Base-by-base conservation (phyloP, 1,140 invertebrate genomes). In the Drosophila prosaltans region DNA sequence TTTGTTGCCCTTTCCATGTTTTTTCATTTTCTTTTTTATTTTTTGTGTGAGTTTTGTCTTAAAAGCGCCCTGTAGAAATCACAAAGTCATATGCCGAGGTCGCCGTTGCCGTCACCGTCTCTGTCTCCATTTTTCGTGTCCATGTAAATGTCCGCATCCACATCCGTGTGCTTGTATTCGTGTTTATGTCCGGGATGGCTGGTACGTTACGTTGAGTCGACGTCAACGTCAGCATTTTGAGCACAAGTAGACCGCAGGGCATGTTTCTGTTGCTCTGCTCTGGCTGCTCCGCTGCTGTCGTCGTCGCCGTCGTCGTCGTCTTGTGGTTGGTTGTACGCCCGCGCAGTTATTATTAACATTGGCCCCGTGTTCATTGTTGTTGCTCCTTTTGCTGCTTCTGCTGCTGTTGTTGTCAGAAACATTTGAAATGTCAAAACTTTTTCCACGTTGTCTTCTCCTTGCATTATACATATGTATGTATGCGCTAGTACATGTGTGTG, bases 381-480 rank as follows among this genome's bases (percentile, higher is more conserved):
- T 69, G 40, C 2, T 36, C 2, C 32, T 36, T 36, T 26, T 16
- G 16, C 36, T 16, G 1, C 41, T 43, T 10, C 2, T 36, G 68
- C 2, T 36, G 68, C 58, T 80, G 69, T 74, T 86, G 70, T 83
- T 88, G 83, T 89, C 84, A 83, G 68, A 78, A 88, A 89, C 80
- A 88, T 88, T 89, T 89, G 84, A 88, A 89, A 88, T 88, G 83
- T 83, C 83, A 89, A 88, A 88, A 88, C 80, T 88, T 88, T 86
- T 72, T 67, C 58, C 72, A 48, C 61, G 32, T 48, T 71, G 45
- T 51, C 54, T 30, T 63, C 43, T 39, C 21, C 30, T 5, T 16
- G 41, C 40, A 60, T 10, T 36, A 8, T 43, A 36, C 32, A 36
- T 36, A 7, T 58, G 39, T 69, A 58, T 68, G 36, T 41, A 1